Evolutionary conservation across 2,888 invertebrate genomes (phyloP).

Genomic region (Nemotelus pantherinus): DNA sequence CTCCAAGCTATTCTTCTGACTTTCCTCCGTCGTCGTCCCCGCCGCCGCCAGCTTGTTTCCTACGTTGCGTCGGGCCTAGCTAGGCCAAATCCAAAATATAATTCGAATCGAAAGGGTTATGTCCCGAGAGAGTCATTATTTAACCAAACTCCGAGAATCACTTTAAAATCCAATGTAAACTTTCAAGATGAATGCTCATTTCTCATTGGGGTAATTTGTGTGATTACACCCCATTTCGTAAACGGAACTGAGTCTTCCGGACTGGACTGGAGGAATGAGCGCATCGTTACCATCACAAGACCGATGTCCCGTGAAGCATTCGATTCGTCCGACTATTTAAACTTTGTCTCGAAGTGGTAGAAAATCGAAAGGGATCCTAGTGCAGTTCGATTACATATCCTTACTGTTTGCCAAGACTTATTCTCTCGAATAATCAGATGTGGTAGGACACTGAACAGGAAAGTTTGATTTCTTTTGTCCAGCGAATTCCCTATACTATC

Average conservation of each 20-base stretch:
- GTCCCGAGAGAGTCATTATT: conserved; percentile 45
- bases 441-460: neutral
- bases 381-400: conserved; percentile 15
- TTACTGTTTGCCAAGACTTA: neutral
- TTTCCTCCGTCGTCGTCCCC: neutral
- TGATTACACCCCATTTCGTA: conserved; percentile 45
- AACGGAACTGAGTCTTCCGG: conserved; percentile 15
- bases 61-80: neutral
- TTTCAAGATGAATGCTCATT: conserved; percentile 51
- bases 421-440: too few relatives aligned
- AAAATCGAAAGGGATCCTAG: conserved; percentile 1
- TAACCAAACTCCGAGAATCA: conserved; percentile 46
- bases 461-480: conserved; percentile 30
- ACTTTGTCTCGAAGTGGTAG: conserved; percentile 43
- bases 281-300: neutral
- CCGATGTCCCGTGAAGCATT: neutral
- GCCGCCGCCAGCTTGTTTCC: neutral
- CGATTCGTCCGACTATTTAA: conserved; percentile 43
- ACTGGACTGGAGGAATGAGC: neutral
- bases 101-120: conserved; percentile 45
- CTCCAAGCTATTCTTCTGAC: conserved; percentile 2
- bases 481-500: neutral
- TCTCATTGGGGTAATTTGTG: conserved; percentile 51
- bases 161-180: conserved; percentile 51
- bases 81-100: conserved; percentile 23